phyloP scores from a whole-genome alignment of 2,888 invertebrate genomes.

The Yponomeuta evonymella region DNA sequence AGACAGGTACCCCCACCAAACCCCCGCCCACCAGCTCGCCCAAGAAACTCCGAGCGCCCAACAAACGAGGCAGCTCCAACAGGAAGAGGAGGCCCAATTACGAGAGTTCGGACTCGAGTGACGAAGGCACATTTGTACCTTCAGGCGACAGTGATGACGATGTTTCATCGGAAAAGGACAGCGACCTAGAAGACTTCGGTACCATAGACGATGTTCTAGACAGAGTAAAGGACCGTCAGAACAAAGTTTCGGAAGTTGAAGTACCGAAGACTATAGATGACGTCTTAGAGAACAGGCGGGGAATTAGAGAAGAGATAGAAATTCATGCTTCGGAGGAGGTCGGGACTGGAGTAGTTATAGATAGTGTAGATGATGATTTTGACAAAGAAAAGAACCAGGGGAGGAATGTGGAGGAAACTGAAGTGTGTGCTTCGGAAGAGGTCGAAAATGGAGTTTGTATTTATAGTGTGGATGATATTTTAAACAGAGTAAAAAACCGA shows the following conservation, averaged over 20 bases:
- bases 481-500: not conserved
- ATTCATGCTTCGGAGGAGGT: too few species aligned
- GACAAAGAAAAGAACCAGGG: too few species aligned
- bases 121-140: not conserved
- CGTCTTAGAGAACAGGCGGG: conserved; percentile 6
- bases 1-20: conserved; percentile 23
- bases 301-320: not conserved
- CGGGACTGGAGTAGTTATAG: too few species aligned
- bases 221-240: conserved; percentile 15
- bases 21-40: conserved; percentile 16
- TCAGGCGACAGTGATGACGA: not conserved
- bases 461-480: too few species aligned
- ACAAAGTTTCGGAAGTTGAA: not conserved
- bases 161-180: conserved; percentile 26
- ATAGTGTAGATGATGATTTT: too few species aligned
- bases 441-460: too few species aligned
- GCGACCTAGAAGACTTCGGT: conserved; percentile 32
- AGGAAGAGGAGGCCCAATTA: not conserved
- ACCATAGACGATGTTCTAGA: conserved; percentile 29
- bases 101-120: conserved; percentile 1
- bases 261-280: not conserved
- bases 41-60: conserved; percentile 17
- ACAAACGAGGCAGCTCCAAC: not conserved
- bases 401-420: too few species aligned
- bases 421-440: too few species aligned